These are phyloP conservation scores for Mechanitis messenoides DNA, from an alignment of 2,888 invertebrate species.

Conservation along the genomic window DNA sequence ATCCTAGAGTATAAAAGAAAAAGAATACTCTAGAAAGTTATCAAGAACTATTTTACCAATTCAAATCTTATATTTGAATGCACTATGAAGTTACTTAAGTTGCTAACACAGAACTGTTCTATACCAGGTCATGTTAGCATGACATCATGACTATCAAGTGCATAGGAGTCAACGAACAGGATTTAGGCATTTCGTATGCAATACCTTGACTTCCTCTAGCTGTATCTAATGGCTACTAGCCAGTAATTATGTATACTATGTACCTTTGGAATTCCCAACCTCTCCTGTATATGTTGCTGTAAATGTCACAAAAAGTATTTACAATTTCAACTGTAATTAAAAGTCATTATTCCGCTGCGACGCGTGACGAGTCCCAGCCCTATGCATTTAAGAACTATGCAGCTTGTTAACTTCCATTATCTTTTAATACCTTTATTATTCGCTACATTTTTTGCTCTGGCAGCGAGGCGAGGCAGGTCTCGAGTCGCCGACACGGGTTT, in stretches of 20 bases:
- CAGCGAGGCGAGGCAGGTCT: constrained; percentile 61
- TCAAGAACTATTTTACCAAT: constrained; percentile 29
- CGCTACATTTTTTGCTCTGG: constrained; percentile 70
- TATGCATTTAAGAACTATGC: constrained; percentile 49
- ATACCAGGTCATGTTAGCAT: constrained; percentile 71
- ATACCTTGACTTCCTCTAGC: constrained; percentile 64
- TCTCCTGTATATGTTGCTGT: constrained; percentile 3
- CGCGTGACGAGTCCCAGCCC: constrained; percentile 40
- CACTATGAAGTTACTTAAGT: constrained; percentile 61
- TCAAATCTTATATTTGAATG: constrained; percentile 37
- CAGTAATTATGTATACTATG: constrained; percentile 62
- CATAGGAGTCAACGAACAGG: constrained; percentile 71
- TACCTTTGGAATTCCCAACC: constrained; percentile 44
- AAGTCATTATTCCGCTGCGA: constrained; percentile 33
- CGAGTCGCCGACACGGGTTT: constrained; percentile 69
- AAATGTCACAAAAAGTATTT: constrained; percentile 13
- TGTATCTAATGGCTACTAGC: constrained; percentile 53
- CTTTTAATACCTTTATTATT: constrained; percentile 75
- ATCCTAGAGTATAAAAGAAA: too few relatives aligned
- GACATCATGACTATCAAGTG: constrained; percentile 72
- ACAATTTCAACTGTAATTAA: constrained; percentile 24
- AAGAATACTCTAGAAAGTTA: constrained; percentile 26
- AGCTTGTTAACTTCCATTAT: constrained; percentile 67
- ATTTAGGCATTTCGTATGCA: constrained; percentile 66
- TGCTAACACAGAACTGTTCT: constrained; percentile 66